Percentiles rank a stretch among this genome's conserved stretches.
Evolutionary conservation across 2,888 invertebrate species (phyloP).

Genomic region (Pristionchus entomophagus): DNA sequence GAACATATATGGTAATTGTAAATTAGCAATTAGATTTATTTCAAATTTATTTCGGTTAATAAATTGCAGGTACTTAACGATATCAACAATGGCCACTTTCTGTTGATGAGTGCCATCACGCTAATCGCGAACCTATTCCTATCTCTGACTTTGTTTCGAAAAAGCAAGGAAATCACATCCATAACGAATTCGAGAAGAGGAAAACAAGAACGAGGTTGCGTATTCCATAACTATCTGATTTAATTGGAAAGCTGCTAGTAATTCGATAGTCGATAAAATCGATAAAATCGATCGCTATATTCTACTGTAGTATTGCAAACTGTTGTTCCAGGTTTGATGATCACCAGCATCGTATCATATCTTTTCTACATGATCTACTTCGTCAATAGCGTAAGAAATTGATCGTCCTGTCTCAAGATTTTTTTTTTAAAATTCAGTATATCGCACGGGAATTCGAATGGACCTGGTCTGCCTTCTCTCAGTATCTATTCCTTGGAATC

Average conservation of each 20-base stretch:
- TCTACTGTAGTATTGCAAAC: background rate
- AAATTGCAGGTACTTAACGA: background rate
- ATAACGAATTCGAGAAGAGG: background rate
- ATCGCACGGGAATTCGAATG: background rate
- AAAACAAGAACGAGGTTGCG: background rate
- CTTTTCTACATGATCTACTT: background rate
- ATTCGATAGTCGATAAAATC: background rate
- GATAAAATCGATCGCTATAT: background rate
- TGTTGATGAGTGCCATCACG: background rate
- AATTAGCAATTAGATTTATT: background rate
- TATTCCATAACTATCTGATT: background rate
- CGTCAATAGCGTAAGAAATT: background rate
- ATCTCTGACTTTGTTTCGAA: background rate
- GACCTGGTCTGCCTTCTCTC: background rate
- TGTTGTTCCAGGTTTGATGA: background rate
- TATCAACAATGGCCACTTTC: background rate
- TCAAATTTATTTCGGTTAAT: background rate
- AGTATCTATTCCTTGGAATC: background rate
- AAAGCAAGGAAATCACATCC: background rate
- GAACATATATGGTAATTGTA: background rate
- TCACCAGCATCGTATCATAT: constrained; percentile 15
- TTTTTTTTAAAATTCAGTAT: background rate
- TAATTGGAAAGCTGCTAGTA: background rate
- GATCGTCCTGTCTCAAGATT: background rate
- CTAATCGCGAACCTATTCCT: background rate